Evolutionary conservation across 2,888 invertebrate genomes (phyloP), one percentile per base, ranked within the genome.

Genomic region (Drosophila buzzatii): DNA sequence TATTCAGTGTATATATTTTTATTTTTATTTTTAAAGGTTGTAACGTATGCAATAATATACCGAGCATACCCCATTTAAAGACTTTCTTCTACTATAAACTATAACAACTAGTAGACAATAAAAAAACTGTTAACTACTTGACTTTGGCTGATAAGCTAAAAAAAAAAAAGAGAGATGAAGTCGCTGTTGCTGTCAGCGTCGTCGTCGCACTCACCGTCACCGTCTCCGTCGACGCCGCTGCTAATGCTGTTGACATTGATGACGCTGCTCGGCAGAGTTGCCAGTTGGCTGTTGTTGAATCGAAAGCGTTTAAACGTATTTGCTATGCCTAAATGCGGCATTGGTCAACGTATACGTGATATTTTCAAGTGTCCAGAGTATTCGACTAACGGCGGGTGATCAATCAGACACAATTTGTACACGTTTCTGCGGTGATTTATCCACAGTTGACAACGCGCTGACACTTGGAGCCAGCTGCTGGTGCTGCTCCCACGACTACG

Each of bases 311-410:
- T 64, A 61, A 67, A 57, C 41, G 60, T 33, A 64, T 76, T 79
- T 53, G 73, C 55, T 31, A 52, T 51, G 64, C 58, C 67, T 64
- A 66, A 66, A 59, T 64, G 64, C 52, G 68, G 47, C 67, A 77
- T 81, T 77, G 60, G 62, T 68, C 52, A 66, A 64, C 73, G 65
- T 69, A 77, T 81, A 71, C 78, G 74, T 74, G 74, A 71, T 79
- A 63, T 79, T 59, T 59, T 62, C 47, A 37, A 35, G 52, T 35
- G 55, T 14, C n/a, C 27, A 27, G 39, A 5, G 55, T 52, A 37
- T 55, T n/a, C 33, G 8, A 12, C 41, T 16, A 18, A 16, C 23
- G 33, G 18, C 35, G 10, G 55, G 51, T 70, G 64, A 81, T 78
- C 76, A 68, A 81, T 81, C 78, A 37, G 63, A 14, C 12, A 57